Evolutionary conservation across 1,140 invertebrate species (phyloP).

Genomic region (Marisa cornuarietis): DNA sequence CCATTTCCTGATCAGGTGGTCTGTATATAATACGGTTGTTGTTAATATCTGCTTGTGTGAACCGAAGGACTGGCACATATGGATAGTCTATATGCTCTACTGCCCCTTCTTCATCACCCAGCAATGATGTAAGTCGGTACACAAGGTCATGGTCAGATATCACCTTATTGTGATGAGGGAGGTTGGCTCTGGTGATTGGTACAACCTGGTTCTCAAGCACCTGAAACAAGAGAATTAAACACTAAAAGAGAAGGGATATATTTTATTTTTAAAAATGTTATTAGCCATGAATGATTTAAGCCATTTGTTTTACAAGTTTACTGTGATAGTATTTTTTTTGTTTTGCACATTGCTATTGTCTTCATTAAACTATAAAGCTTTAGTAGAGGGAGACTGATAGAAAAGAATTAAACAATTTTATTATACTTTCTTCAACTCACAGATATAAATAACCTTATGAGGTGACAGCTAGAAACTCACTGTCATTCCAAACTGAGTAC

Average conservation of each 20-base stretch:
- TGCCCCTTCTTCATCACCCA: slow-evolving; percentile 43
- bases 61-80: slow-evolving; percentile 41
- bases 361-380: no score
- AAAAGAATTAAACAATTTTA: no score
- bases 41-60: slow-evolving; percentile 56
- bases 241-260: no score
- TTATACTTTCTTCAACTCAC: no score
- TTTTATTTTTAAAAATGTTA: neutral
- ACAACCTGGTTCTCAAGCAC: slow-evolving; percentile 57
- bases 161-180: slow-evolving; percentile 41
- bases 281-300: neutral
- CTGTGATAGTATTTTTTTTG: neutral
- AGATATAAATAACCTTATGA: no score
- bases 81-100: slow-evolving; percentile 50
- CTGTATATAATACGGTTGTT: slow-evolving; percentile 53
- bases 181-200: slow-evolving; percentile 38
- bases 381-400: neutral
- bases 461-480: slow-evolving; percentile 31
- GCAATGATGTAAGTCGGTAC: slow-evolving; percentile 44
- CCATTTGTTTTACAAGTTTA: neutral
- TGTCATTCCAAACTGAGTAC: slow-evolving; percentile 46
- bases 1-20: slow-evolving; percentile 47
- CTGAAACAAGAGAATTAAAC: slow-evolving; percentile 28
- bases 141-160: slow-evolving; percentile 38
- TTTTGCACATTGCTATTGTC: no score